Base-by-base conservation (phyloP, 2,113 vertebrate genomes). In the Crotalus tigris region DNA sequence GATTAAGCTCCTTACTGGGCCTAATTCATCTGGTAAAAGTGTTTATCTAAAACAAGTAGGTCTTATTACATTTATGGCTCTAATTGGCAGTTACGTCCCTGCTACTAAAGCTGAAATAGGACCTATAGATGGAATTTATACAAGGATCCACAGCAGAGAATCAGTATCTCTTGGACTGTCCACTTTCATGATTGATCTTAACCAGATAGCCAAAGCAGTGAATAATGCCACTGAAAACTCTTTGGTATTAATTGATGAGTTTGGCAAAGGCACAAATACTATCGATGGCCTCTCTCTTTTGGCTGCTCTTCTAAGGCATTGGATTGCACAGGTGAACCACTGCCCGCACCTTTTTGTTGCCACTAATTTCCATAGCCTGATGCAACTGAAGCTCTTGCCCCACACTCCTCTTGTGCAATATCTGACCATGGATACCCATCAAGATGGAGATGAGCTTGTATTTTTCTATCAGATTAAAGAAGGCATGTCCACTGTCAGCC, bases 211-310 rank as follows among this genome's bases (percentile, higher is more conserved):
- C 75, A 98, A 98, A 90, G 98, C 99, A 85, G 97, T 99, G 91
- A 99, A 99, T 97, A 98, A 98, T 94, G 98, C 99, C 95, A 98
- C 98, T 1, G 98, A 98, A 87, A 98, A 96, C 91, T 99, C 99
- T 19, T 97, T 99, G 94, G 98, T 99, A 90, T 98, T 99, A 88
- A 98, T 99, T 49, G 99, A 99, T 97, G 99, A 99, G 96, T 99
- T 99, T 96, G 99, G 99, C 95, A 99, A 99, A 97, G 99, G 99
- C 91, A 99, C 99, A 90, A 99, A 99, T 96, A 99, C 99, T 55
- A 97, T 99, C 87, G 99, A 99, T 5, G 99, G 99, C 6, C 97
- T 99, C 9, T 98, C 99, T 2, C 98, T 99, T 92, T 96, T 99
- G 94, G 98, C 99, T 10, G 98, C 99, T 21, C 98, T 98, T 7